These are phyloP conservation scores for Cryptoprocta ferox DNA, from an alignment of 2,797 vertebrate genomes.

Conservation along the genomic window DNA sequence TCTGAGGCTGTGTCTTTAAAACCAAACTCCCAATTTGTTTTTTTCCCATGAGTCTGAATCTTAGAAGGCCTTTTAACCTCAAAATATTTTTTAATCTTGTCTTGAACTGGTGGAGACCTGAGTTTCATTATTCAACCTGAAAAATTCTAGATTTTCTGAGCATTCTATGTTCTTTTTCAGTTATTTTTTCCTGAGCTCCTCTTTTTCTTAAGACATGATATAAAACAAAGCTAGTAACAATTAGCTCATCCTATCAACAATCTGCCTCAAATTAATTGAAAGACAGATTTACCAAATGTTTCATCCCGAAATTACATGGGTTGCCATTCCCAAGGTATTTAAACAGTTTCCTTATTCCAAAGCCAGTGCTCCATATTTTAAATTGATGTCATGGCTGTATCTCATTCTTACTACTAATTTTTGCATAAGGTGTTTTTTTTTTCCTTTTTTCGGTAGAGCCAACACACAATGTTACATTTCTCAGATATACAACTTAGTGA, in stretches of 20 bases:
- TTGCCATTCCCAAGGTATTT: background rate
- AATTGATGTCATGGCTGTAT: background rate
- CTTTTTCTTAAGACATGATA: background rate
- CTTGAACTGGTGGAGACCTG: background rate
- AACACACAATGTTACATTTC: background rate
- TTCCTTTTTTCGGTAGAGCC: background rate
- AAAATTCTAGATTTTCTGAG: conserved; percentile 41
- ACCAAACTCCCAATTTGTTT: background rate
- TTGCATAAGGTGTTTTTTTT: background rate
- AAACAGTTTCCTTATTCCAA: background rate
- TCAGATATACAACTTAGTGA: background rate
- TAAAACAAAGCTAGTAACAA: background rate
- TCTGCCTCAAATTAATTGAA: background rate
- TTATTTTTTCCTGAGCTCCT: background rate
- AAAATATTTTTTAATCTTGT: conserved; percentile 30
- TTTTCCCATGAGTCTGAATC: background rate
- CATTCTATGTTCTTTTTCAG: background rate
- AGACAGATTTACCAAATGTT: background rate
- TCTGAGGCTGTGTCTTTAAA: conserved; percentile 14
- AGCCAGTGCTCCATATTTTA: background rate
- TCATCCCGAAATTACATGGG: background rate
- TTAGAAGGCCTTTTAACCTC: background rate
- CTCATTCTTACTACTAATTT: background rate
- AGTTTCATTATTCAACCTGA: background rate
- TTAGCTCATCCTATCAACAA: background rate